Evolutionary conservation across 37 sponge, comb jelly and placozoan species (phyloP).

Genomic region (Geodia barretti): DNA sequence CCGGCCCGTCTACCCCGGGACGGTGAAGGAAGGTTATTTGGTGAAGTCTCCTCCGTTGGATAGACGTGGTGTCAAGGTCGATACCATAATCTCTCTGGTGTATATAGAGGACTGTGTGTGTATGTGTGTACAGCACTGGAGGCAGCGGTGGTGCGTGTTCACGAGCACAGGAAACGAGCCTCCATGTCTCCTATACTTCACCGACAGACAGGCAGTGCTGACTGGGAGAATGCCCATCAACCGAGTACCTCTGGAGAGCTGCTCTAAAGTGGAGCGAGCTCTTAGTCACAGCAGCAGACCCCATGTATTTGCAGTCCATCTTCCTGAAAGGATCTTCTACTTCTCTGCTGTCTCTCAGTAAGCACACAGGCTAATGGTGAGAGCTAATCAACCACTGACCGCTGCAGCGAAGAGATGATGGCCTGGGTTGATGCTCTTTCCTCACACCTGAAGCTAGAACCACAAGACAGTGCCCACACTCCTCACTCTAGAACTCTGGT

Average conservation of each 20-base stretch:
- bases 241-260: conserved; percentile 33
- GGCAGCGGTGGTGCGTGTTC: conserved; percentile 47
- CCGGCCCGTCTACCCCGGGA: conserved; percentile 43
- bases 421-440: conserved; percentile 55
- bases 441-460: conserved; percentile 21
- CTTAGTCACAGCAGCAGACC: conserved; percentile 38
- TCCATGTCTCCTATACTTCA: conserved; percentile 51
- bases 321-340: conserved; percentile 72
- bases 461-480: background rate
- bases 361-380: conserved; percentile 9
- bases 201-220: conserved; percentile 38
- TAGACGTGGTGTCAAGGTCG: conserved; percentile 31
- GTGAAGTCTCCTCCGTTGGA: conserved; percentile 79
- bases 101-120: no score
- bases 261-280: conserved; percentile 42
- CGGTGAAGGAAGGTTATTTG: conserved; percentile 78
- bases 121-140: conserved; percentile 28
- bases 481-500: no score
- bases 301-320: conserved; percentile 62
- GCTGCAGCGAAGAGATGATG: conserved; percentile 45
- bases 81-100: no score
- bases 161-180: background rate
- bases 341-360: conserved; percentile 70
- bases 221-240: conserved; percentile 36
- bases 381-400: no score